Evolutionary conservation across 2,888 invertebrate species (phyloP).

Genomic region (Papilio demoleus): DNA sequence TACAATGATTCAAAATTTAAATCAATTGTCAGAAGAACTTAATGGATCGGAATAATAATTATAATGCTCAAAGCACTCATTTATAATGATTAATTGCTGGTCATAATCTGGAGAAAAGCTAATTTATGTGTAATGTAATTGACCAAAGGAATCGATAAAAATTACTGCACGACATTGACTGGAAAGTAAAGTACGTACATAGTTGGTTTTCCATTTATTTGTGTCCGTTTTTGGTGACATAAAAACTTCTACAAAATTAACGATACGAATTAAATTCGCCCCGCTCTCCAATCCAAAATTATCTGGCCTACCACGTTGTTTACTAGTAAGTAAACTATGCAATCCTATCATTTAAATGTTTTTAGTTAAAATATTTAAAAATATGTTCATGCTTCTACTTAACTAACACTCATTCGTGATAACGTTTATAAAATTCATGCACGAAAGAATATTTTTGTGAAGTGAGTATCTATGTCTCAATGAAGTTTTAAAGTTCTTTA

Average conservation of each 20-base stretch:
- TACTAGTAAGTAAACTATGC: no score
- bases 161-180: background rate
- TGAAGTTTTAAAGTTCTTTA: no score
- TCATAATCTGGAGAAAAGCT: background rate
- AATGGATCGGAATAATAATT: slow-evolving; percentile 24
- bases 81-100: background rate
- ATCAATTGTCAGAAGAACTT: slow-evolving; percentile 53
- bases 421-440: slow-evolving; percentile 5
- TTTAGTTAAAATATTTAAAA: background rate
- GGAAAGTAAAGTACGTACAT: background rate
- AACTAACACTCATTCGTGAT: slow-evolving; percentile 2
- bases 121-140: background rate
- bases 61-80: background rate
- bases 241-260: no score
- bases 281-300: no score
- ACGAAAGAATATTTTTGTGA: background rate
- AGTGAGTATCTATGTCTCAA: background rate
- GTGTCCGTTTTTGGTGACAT: no score
- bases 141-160: background rate
- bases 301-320: no score
- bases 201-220: no score
- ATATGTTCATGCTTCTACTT: background rate
- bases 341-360: background rate
- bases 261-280: no score
- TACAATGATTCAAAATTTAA: slow-evolving; percentile 56